Percentiles rank a stretch among this genome's conserved stretches.
Conservation (phyloP, 2,888 invertebrate genomes). For the Drosophila cyrtoloma region DNA sequence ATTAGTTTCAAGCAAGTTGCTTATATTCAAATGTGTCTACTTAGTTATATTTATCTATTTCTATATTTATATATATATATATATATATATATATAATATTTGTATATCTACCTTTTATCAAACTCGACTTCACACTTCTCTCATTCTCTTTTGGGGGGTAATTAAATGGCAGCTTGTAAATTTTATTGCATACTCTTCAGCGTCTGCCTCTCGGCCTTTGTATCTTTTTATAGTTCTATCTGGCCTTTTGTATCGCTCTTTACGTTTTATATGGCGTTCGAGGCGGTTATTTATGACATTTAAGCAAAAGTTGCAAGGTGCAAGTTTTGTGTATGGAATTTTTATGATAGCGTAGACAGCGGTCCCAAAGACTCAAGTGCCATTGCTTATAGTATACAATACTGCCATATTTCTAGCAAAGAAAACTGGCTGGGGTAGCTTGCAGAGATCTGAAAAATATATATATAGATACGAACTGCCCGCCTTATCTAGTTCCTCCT, state of each 20-base stretch:
- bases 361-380: conserved; percentile 24
- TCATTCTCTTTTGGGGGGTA: conserved; percentile 14
- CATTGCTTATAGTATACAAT: conserved; percentile 29
- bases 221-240: conserved; percentile 60
- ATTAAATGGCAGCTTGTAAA: conserved; percentile 68
- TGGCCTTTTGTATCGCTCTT: conserved; percentile 60
- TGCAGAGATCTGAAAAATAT: conserved; percentile 19
- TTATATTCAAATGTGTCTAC: conserved; percentile 26
- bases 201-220: conserved; percentile 39
- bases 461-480: conserved; percentile 11
- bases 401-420: conserved; percentile 19
- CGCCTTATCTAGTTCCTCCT: conserved; percentile 33
- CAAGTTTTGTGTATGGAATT: conserved; percentile 76
- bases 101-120: background rate
- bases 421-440: background rate
- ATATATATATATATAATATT: background rate
- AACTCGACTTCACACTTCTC: conserved; percentile 3
- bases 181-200: conserved; percentile 79
- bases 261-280: conserved; percentile 61
- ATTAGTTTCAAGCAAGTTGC: conserved; percentile 38
- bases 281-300: conserved; percentile 71
- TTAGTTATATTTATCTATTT: background rate
- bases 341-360: conserved; percentile 62
- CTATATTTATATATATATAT: background rate
- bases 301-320: conserved; percentile 79